Conservation (phyloP, 2,113 vertebrate genomes). For the Poeciliopsis retropinna region DNA sequence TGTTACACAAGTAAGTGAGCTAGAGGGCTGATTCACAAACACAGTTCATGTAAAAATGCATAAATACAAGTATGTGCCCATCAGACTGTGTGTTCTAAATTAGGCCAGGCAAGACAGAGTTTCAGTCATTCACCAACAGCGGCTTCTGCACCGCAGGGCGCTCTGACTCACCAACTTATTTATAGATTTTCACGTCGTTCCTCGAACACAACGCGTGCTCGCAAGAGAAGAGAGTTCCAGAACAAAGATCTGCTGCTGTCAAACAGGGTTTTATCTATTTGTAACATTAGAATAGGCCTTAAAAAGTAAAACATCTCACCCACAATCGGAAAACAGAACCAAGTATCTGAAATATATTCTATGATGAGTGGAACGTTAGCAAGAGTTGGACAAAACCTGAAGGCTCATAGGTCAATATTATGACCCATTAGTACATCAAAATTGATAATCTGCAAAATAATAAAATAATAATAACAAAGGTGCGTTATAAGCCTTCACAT, state of each 20-base stretch:
- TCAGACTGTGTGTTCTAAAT: conserved; percentile 28
- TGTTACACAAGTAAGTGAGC: background rate
- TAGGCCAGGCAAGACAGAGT: conserved; percentile 23
- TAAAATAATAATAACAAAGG: too few species aligned
- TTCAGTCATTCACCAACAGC: conserved; percentile 41
- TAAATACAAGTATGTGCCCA: background rate
- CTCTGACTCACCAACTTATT: conserved; percentile 44
- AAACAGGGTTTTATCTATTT: conserved; percentile 15
- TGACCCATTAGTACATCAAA: too few species aligned
- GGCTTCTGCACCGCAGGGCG: conserved; percentile 28
- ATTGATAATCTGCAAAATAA: too few species aligned
- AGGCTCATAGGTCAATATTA: too few species aligned
- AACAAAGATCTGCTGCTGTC: conserved; percentile 42
- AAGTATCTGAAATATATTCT: too few species aligned
- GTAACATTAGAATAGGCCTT: conserved; percentile 2
- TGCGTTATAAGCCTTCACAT: too few species aligned
- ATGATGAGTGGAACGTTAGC: too few species aligned
- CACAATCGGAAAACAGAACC: too few species aligned
- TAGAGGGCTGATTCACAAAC: background rate
- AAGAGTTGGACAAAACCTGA: too few species aligned
- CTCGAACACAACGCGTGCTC: background rate
- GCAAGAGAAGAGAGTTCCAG: background rate
- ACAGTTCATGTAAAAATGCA: background rate
- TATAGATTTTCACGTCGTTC: conserved; percentile 47
- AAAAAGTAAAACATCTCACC: background rate